Conservation (phyloP, 2,113 vertebrate genomes). For the Carlito syrichta region DNA sequence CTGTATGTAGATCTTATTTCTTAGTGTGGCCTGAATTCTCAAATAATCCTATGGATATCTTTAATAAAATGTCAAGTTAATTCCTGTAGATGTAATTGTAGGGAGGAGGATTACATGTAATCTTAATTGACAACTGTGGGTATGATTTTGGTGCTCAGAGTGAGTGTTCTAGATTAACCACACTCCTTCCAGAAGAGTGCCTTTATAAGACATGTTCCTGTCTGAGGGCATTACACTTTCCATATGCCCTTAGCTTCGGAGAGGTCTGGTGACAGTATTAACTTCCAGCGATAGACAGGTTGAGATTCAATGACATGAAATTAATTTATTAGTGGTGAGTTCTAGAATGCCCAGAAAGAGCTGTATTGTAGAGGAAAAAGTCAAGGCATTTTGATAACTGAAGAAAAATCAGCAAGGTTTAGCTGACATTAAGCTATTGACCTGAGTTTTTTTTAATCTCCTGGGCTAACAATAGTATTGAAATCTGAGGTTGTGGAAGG, state of each 20-base stretch:
- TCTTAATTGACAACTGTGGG: background rate
- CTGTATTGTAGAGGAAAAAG: background rate
- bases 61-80: background rate
- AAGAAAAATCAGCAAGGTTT: background rate
- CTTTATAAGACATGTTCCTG: background rate
- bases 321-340: background rate
- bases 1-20: background rate
- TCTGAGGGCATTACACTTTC: background rate
- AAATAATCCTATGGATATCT: background rate
- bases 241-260: background rate
- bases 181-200: background rate
- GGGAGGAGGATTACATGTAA: background rate
- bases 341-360: background rate
- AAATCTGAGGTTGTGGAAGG: background rate
- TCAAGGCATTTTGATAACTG: background rate
- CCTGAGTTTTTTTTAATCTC: background rate
- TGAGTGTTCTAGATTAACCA: background rate
- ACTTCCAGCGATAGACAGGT: background rate
- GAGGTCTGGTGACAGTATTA: background rate
- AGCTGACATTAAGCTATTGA: background rate
- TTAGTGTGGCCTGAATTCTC: background rate
- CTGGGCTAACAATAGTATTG: background rate
- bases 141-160: background rate
- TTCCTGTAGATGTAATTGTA: background rate
- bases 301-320: background rate